phyloP scores from a whole-genome alignment of 1,140 invertebrate species.

The Aphaenogaster rudis region DNA sequence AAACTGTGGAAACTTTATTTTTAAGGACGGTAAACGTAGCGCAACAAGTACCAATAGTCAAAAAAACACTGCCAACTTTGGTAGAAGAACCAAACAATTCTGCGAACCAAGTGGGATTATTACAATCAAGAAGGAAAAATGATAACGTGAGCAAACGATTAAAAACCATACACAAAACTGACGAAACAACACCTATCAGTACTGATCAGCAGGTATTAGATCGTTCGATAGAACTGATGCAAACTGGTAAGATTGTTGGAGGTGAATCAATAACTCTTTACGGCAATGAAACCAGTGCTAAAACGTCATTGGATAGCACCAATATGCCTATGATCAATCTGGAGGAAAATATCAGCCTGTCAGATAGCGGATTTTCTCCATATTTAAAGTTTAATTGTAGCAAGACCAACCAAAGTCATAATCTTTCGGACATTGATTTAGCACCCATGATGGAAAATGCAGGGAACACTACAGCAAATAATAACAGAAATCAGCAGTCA shows the following conservation, averaged over 20 bases:
- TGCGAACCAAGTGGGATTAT: not conserved
- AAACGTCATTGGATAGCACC: constrained; percentile 64
- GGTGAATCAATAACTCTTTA: constrained; percentile 82
- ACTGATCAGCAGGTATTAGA: constrained; percentile 17
- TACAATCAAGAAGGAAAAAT: not conserved
- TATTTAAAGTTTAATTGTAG: constrained; percentile 80
- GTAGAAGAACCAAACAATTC: not conserved
- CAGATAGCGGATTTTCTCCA: constrained; percentile 81
- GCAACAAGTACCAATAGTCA: constrained; percentile 49
- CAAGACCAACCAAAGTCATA: constrained; percentile 66
- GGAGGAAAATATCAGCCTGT: constrained; percentile 78
- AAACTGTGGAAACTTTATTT: constrained; percentile 69
- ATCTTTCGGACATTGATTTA: constrained; percentile 66
- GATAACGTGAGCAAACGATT: not conserved
- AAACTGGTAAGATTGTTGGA: not conserved
- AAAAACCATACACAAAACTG: not conserved
- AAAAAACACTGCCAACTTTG: not conserved
- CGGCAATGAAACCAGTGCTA: constrained; percentile 73
- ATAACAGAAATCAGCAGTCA: not conserved
- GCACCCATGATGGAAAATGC: constrained; percentile 15
- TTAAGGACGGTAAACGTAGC: constrained; percentile 78
- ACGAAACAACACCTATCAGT: not conserved
- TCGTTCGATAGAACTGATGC: not conserved
- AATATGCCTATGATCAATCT: constrained; percentile 79
- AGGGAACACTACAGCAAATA: not conserved